Base-by-base conservation (phyloP, 2,888 invertebrate species). In the Dicyrtoma fusca region DNA sequence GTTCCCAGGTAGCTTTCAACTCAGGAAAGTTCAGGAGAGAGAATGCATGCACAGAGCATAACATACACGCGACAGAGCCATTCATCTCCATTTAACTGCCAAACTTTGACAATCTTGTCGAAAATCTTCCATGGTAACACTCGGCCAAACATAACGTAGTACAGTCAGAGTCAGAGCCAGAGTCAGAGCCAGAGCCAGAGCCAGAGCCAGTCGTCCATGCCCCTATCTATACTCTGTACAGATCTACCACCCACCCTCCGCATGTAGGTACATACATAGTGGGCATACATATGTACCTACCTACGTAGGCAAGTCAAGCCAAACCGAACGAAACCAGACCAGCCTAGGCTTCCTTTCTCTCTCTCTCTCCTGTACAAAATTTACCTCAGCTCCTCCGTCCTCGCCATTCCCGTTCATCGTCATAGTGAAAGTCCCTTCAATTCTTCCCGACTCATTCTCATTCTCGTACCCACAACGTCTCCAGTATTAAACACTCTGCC, bases 81-180 rank as follows among this genome's bases (percentile, higher is more conserved):
- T 81, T 81, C 79, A 78, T 81, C 79, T 79, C 79, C 79, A 80
- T 81, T 81, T 81, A 79, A 79, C 78, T 80, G 79, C 77, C 81
- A 79, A 79, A 78, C 76, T 77, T 76, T 76, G 76, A 76, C 78
- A 79, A 76, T 73, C 76, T 78, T 76, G 76, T 76, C 64, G 75
- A 74, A 69, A 76, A 78, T 79, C 77, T 78, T 77, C 80, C 80
- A 80, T 80, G 79, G 79, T 76, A 79, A 80, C 80, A 76, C 76
- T 73, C 69, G 72, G 71, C 77, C 75, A 79, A 79, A 79, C 79
- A 81, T 57, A 62, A 47, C 34, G 34, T 34, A 34, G 34, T 34
- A 34, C 4, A 34, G 34, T 34, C 34, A 8, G 34, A 34, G 34
- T 34, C 34, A n/a, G n/a, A n/a, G n/a, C n/a, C n/a, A n/a, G n/a